A percentile compares a stretch with the other conserved stretches of the same genome.
Evolutionary conservation across 2,113 vertebrate species (phyloP).

Genomic region (Sphyrna mokarran): DNA sequence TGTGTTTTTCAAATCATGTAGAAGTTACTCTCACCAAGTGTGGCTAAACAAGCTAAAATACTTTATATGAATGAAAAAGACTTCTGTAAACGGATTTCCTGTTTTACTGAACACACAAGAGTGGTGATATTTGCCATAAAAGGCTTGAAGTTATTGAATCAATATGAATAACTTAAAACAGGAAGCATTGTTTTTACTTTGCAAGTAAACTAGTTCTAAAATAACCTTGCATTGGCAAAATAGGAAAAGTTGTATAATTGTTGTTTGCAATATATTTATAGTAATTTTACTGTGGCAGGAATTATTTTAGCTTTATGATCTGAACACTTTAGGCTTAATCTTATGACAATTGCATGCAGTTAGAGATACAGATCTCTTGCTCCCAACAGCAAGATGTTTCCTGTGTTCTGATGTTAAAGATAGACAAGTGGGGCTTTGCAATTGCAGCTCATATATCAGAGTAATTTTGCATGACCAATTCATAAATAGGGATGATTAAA

Average conservation of each 20-base stretch:
- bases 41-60: not conserved
- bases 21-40: not conserved
- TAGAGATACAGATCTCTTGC: not conserved
- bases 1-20: not conserved
- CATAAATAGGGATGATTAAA: not conserved
- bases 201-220: not conserved
- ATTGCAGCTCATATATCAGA: not conserved
- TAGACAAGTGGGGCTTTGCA: constrained; percentile 10
- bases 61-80: not conserved
- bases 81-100: not conserved
- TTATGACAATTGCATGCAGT: not conserved
- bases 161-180: not conserved
- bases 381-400: constrained; percentile 24
- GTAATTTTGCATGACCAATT: not conserved
- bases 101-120: not conserved
- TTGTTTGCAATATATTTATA: not conserved
- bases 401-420: constrained; percentile 5
- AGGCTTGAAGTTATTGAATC: not conserved
- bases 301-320: not conserved
- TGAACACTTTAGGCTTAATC: not conserved
- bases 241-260: not conserved
- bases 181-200: not conserved
- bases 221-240: not conserved
- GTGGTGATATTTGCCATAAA: not conserved
- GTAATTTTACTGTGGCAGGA: not conserved